Conservation (phyloP, 2,113 vertebrate genomes). For the Acrocephalus kingi region DNA sequence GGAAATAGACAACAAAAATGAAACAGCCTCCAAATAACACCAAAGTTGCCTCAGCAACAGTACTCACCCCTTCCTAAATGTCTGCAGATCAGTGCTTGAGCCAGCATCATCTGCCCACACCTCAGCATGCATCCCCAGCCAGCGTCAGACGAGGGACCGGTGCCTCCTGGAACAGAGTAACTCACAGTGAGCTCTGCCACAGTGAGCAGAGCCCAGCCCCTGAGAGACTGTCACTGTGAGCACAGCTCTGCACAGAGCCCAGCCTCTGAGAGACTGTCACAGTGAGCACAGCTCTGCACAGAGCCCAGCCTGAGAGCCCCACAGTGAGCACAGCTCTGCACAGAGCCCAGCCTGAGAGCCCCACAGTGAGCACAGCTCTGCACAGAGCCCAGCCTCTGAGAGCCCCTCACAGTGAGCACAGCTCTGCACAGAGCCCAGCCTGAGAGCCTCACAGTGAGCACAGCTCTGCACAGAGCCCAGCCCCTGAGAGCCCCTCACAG, state of each 20-base stretch:
- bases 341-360: background rate
- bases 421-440: too few species aligned
- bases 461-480: background rate
- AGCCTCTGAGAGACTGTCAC: too few species aligned
- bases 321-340: too few species aligned
- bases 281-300: too few species aligned
- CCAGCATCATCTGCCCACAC: conserved; percentile 98
- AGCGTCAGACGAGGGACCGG: conserved; percentile 91
- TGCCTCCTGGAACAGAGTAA: conserved; percentile 82
- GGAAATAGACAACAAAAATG: background rate
- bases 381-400: background rate
- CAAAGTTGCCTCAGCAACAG: background rate
- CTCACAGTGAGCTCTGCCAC: too few species aligned
- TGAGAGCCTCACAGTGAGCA: background rate
- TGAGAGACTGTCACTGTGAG: too few species aligned
- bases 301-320: too few species aligned
- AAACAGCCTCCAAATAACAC: background rate
- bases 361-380: background rate
- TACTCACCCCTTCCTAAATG: conserved; percentile 91
- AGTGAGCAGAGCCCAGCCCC: background rate
- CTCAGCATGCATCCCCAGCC: conserved; percentile 99
- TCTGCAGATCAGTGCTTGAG: conserved; percentile 90
- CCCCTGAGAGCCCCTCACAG: background rate
- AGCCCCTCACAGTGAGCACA: background rate
- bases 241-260: too few species aligned